Conservation (phyloP, 2,797 vertebrate species). For the Furcifer pardalis region DNA sequence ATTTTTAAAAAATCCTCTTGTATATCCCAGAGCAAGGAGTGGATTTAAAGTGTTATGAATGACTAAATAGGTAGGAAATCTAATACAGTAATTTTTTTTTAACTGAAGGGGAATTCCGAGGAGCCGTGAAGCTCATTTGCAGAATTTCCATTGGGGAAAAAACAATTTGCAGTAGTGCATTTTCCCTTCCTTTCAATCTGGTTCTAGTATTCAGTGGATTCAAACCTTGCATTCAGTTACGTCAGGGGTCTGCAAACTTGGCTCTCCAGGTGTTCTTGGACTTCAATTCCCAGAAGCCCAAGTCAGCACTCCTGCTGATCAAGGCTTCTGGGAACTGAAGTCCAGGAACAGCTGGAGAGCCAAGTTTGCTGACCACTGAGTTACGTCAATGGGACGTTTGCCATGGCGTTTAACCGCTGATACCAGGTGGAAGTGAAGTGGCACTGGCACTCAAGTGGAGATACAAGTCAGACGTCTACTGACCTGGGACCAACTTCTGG, state of each 20-base stretch:
- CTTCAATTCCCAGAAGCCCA: too few species aligned
- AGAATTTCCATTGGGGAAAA: neutral
- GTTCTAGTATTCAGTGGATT: neutral
- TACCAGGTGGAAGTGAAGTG: neutral
- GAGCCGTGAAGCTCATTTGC: neutral
- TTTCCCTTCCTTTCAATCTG: neutral
- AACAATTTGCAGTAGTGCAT: neutral
- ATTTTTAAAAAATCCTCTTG: neutral
- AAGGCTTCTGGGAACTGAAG: too few species aligned
- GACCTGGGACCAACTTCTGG: neutral
- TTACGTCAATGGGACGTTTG: neutral
- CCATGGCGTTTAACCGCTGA: neutral
- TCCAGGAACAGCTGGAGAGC: too few species aligned
- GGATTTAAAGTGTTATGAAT: too few species aligned
- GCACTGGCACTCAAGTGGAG: neutral
- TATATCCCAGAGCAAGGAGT: neutral
- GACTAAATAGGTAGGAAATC: neutral
- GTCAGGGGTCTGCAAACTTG: too few species aligned
- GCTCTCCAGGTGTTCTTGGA: too few species aligned
- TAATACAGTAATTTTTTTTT: neutral
- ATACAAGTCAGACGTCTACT: neutral
- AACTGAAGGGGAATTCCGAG: neutral
- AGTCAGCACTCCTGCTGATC: too few species aligned
- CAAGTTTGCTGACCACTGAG: too few species aligned
- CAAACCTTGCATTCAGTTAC: neutral